Base-by-base conservation (phyloP, 2,888 invertebrate species). In the Xanthorhoe spadicearia region DNA sequence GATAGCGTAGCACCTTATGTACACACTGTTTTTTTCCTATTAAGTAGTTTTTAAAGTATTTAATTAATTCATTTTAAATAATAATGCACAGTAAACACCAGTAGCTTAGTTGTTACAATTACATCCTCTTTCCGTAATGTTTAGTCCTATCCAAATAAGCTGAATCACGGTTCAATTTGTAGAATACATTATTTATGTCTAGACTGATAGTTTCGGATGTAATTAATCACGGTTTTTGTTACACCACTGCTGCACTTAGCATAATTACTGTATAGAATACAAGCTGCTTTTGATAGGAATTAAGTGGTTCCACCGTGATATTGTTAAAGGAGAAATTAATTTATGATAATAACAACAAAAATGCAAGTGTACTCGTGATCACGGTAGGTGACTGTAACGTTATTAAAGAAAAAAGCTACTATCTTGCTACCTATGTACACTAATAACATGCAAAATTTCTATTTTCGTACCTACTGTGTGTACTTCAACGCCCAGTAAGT, bases 151-250 rank as follows among this genome's bases (percentile, higher is more conserved):
- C 17, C 48, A 65, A 72, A 73, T 64, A 72, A 74, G 79, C 78
- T 75, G 75, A 73, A 72, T 81, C 80, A 80, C 74, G 72, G n/a
- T 52, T 59, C 62, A 70, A 68, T 62, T 61, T 71, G 65, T 19
- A 51, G 66, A 66, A 71, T 76, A 70, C 77, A 79, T 78, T 79
- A 79, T 78, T 73, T 74, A 77, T 63, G 89, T 89, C 89, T 89
- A 89, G 89, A 89, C 88, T 82, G 88, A 88, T 89, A 84, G 85
- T 82, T 77, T 72, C 70, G 77, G 78, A 78, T 77, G 84, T 83
- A 81, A 89, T 89, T 89, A 89, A 89, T 89, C 89, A 89, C 78
- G 17, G 79, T 88, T 89, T 89, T 89, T 89, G 88, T 87, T 83
- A 75, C 79, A 69, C 64, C 69, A 70, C 57, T 62, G 65, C 69